phyloP scores from a whole-genome alignment of 2,113 vertebrate species.

The Notothenia rossii region DNA sequence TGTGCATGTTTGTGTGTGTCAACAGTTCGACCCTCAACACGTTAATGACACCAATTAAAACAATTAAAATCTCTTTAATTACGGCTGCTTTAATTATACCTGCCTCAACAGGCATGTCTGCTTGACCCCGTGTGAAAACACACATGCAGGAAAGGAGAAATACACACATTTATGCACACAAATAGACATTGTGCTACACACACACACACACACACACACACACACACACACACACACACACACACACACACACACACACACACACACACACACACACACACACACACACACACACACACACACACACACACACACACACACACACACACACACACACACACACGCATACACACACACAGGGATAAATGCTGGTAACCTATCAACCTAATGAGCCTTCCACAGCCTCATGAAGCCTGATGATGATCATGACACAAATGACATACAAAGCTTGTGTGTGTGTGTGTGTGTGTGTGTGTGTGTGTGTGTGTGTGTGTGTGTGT shows the following conservation, averaged over 20 bases:
- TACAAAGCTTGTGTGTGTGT: background rate
- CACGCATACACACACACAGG: background rate
- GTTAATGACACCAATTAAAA: slow-evolving; percentile 58
- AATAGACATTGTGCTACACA: background rate
- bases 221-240: background rate
- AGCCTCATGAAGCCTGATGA: slow-evolving; percentile 11
- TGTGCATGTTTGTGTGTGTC: slow-evolving; percentile 24
- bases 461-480: background rate
- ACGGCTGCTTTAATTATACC: slow-evolving; percentile 36
- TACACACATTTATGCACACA: background rate
- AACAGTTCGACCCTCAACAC: slow-evolving; percentile 38
- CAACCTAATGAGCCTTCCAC: slow-evolving; percentile 50
- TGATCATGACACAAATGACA: slow-evolving; percentile 6
- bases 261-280: background rate
- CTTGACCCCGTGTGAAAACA: slow-evolving; percentile 7
- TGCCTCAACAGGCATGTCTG: slow-evolving; percentile 22
- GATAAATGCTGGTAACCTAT: slow-evolving; percentile 1
- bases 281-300: background rate
- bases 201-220: background rate
- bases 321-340: no score
- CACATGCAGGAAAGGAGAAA: background rate
- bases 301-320: background rate
- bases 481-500: background rate
- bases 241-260: background rate
- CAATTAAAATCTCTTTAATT: slow-evolving; percentile 61